phyloP scores from a whole-genome alignment of 2,113 vertebrate genomes.

The Labeo catla region DNA sequence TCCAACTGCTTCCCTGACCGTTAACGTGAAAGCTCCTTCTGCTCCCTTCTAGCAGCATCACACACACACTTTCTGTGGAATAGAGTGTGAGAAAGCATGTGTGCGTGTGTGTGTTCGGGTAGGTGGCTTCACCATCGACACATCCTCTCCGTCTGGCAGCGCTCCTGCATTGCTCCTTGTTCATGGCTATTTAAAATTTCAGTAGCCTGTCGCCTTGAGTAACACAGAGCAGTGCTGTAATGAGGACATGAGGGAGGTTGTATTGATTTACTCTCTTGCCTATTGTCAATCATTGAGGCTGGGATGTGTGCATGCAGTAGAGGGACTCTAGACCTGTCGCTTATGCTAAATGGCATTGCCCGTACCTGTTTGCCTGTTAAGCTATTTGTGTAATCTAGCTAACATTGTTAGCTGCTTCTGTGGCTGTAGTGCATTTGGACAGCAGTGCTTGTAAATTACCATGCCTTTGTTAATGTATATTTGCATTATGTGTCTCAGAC shows the following conservation, averaged over 20 bases:
- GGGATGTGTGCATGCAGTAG: slow-evolving; percentile 12
- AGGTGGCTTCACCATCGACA: slow-evolving; percentile 28
- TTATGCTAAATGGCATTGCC: slow-evolving; percentile 39
- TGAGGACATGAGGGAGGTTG: slow-evolving; percentile 47
- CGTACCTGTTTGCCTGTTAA: slow-evolving; percentile 49
- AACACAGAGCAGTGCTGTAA: slow-evolving; percentile 38
- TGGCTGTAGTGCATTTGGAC: not conserved
- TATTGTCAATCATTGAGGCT: slow-evolving; percentile 42
- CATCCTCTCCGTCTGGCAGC: slow-evolving; percentile 40
- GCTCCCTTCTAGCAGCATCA: slow-evolving; percentile 1
- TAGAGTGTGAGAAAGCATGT: slow-evolving; percentile 6
- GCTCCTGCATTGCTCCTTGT: slow-evolving; percentile 34
- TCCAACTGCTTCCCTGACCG: not conserved
- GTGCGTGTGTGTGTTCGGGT: slow-evolving; percentile 26
- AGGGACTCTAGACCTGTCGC: not conserved
- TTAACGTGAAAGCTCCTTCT: not conserved
- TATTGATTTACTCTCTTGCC: slow-evolving; percentile 51
- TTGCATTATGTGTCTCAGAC: slow-evolving; percentile 4
- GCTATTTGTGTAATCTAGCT: slow-evolving; percentile 32
- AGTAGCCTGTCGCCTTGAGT: slow-evolving; percentile 47
- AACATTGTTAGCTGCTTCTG: slow-evolving; percentile 44
- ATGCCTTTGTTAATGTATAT: slow-evolving; percentile 1
- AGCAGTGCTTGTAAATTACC: not conserved
- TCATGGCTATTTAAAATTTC: slow-evolving; percentile 53
- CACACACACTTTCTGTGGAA: not conserved